Percentiles rank a stretch among this genome's conserved stretches.
Conservation (phyloP, 2,113 vertebrate genomes). For the Amblyopsis rosae region DNA sequence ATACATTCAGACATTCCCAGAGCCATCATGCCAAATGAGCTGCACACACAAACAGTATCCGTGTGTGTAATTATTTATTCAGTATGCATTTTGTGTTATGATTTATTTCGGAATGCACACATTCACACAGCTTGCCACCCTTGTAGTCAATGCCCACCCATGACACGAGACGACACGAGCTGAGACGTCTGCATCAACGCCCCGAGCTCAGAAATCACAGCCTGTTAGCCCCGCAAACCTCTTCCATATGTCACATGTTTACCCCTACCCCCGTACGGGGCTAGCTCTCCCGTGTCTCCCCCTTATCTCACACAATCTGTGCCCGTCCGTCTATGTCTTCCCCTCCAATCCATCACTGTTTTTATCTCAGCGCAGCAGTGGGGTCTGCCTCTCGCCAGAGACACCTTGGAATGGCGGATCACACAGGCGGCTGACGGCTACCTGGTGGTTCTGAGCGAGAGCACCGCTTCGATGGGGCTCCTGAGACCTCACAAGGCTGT, state of each 20-base stretch:
- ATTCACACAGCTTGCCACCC: conserved; percentile 34
- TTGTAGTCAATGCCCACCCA: conserved; percentile 62
- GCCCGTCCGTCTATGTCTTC: conserved; percentile 21
- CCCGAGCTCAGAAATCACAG: conserved; percentile 56
- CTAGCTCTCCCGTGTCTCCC: conserved; percentile 20
- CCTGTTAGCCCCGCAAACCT: conserved; percentile 67
- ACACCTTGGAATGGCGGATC: conserved; percentile 36
- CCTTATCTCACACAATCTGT: conserved; percentile 64
- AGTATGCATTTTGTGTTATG: background rate
- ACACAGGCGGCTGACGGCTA: conserved; percentile 19
- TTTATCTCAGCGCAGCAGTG: conserved; percentile 14
- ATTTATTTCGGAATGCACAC: background rate
- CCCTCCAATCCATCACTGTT: conserved; percentile 27
- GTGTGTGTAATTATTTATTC: background rate
- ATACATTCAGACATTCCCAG: background rate
- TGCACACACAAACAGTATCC: no score
- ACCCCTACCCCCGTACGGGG: conserved; percentile 37
- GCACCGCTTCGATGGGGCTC: background rate
- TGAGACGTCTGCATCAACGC: conserved; percentile 49
- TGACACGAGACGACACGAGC: conserved; percentile 70
- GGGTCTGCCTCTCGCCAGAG: conserved; percentile 40
- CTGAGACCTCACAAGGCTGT: conserved; percentile 11
- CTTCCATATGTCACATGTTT: conserved; percentile 70
- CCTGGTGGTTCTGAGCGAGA: conserved; percentile 47
- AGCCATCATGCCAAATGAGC: no score